These are phyloP conservation scores for Ammodytes marinus DNA, from an alignment of 2,113 vertebrate species.

Conservation along the genomic window DNA sequence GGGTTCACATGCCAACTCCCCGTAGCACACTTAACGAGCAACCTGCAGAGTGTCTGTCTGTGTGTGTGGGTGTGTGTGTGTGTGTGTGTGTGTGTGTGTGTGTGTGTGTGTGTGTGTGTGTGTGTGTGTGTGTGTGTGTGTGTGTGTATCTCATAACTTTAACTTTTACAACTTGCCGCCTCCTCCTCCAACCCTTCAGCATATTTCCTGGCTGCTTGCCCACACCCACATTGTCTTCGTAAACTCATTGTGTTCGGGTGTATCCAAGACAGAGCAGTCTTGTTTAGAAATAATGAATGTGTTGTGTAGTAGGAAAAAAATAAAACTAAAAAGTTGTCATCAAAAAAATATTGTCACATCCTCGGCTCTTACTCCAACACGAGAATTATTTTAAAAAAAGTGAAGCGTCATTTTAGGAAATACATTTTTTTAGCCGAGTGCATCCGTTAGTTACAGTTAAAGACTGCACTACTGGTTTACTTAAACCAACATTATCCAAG, in stretches of 20 bases:
- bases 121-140: neutral
- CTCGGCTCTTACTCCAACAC: neutral
- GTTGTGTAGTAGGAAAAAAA: neutral
- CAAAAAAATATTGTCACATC: neutral
- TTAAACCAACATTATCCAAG: no score
- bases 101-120: constrained; percentile 5
- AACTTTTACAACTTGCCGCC: constrained; percentile 20
- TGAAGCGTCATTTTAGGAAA: neutral
- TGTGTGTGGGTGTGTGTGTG: constrained; percentile 13
- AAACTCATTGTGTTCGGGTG: neutral
- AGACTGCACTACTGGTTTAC: no score
- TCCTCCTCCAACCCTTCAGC: constrained; percentile 28
- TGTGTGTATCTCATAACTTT: neutral
- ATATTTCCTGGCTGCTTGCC: constrained; percentile 37
- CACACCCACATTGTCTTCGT: constrained; percentile 24
- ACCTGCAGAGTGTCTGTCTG: constrained; percentile 34
- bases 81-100: neutral
- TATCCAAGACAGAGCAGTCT: neutral
- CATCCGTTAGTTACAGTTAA: no score
- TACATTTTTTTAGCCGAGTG: no score
- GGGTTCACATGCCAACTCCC: constrained; percentile 50
- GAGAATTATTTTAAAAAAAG: neutral
- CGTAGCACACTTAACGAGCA: constrained; percentile 67
- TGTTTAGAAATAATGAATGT: constrained; percentile 7
- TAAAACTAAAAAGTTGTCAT: neutral